A percentile compares a stretch with the other conserved stretches of the same genome.
Conservation (phyloP, 2,888 invertebrate genomes). For the Anoncus sp. region DNA sequence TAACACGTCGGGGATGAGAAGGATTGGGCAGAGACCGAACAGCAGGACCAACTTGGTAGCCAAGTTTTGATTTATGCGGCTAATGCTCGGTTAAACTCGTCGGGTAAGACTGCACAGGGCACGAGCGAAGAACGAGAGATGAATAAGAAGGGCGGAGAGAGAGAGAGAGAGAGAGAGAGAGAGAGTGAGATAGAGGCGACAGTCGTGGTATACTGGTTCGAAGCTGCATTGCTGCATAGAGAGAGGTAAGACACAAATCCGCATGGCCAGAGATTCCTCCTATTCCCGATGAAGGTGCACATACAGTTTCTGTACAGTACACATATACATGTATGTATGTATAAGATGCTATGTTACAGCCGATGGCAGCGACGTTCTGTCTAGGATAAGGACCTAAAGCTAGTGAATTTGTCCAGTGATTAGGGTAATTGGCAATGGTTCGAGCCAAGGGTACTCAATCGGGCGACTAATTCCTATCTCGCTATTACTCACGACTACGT, state of each 20-base stretch:
- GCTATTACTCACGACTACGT: conserved; percentile 25
- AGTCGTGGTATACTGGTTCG: conserved; percentile 4
- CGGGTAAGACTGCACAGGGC: conserved; percentile 63
- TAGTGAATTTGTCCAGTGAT: conserved; percentile 75
- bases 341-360: conserved; percentile 30
- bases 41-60: conserved; percentile 72
- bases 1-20: conserved; percentile 56
- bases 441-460: conserved; percentile 62
- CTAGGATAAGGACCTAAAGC: conserved; percentile 61
- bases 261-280: conserved; percentile 19
- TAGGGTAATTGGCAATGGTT: conserved; percentile 73
- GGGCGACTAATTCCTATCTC: conserved; percentile 55
- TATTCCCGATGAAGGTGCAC: neutral
- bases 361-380: conserved; percentile 44
- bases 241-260: conserved; percentile 39
- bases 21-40: conserved; percentile 42
- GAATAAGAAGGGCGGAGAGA: conserved; percentile 65
- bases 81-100: conserved; percentile 76
- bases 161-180: conserved; percentile 28
- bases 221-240: conserved; percentile 21
- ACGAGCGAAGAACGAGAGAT: conserved; percentile 65
- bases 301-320: conserved; percentile 12
- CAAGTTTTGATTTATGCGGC: conserved; percentile 80
- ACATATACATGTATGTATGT: conserved; percentile 31
- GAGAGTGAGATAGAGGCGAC: conserved; percentile 18